phyloP scores from a whole-genome alignment of 1,140 invertebrate species.

The Diorhabda sublineata region DNA sequence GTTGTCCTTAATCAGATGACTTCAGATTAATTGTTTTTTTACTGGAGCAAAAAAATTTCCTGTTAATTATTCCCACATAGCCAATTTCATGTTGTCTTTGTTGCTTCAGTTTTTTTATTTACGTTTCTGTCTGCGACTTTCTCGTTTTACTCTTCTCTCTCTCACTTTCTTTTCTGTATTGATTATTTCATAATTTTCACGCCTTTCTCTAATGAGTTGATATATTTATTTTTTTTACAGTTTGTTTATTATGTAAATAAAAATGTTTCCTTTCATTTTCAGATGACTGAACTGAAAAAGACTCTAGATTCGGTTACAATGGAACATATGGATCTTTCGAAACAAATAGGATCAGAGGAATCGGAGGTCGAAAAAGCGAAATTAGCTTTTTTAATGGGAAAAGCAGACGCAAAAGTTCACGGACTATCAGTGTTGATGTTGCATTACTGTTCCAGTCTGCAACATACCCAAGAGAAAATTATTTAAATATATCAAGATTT shows the following conservation, averaged over 20 bases:
- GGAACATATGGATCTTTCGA: slow-evolving; percentile 50
- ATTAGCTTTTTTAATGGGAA: slow-evolving; percentile 53
- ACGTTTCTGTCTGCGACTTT: no score
- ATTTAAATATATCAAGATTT: slow-evolving; percentile 26
- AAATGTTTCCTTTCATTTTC: slow-evolving; percentile 23
- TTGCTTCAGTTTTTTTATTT: no score
- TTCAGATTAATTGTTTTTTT: no score
- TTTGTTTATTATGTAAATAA: background rate
- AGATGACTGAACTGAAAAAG: slow-evolving; percentile 72
- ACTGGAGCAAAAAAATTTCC: no score
- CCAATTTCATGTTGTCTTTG: no score
- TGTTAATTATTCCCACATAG: no score
- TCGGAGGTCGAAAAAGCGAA: slow-evolving; percentile 54
- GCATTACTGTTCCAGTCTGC: slow-evolving; percentile 79
- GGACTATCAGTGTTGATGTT: slow-evolving; percentile 78
- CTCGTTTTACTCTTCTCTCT: no score
- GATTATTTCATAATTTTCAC: no score
- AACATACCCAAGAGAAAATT: slow-evolving; percentile 49
- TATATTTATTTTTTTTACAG: background rate
- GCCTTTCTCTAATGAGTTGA: background rate
- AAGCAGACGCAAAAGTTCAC: slow-evolving; percentile 71
- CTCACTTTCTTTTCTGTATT: no score
- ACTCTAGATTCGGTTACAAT: slow-evolving; percentile 62
- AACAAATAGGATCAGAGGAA: slow-evolving; percentile 48
- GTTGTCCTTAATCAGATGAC: no score